Base-by-base conservation (phyloP, 1,140 invertebrate genomes). In the Papilio dardanus region DNA sequence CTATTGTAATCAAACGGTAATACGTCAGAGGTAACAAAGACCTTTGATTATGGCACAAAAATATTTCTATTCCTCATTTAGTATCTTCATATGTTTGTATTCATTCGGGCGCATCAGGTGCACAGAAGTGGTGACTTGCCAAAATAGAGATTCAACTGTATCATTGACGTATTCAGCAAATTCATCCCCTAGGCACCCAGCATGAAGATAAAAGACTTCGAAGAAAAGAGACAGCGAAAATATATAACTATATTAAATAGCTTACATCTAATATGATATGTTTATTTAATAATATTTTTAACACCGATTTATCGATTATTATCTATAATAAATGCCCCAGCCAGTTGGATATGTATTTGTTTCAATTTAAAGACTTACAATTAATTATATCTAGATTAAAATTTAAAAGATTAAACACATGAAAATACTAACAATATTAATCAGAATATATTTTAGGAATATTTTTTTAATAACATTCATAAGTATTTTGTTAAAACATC, bases 271-370 rank as follows among this genome's bases (percentile, higher is more conserved):
- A 74, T 69, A 84, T 86, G 81, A 83, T 86, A 85, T 86, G 81
- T 84, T 80, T 80, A 74, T 68, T 78, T 80, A 76, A 81, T 80
- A 82, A 77, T 71, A 84, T 76, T 82, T 86, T 84, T 86, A 89
- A 88, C 87, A 89, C 82, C 86, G 77, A 90, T 89, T 84, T 77
- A 86, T 79, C 78, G 71, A 78, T 81, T 81, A 83, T 58, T 28
- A 58, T 74, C 76, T 83, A 85, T 73, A 82, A 79, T 90, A 90
- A 90, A 91, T 93, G 89, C 90, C 90, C 86, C 91, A 92, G 90
- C 91, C 91, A 92, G 86, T 80, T 76, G 77, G 88, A 92, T 92
- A 91, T 91, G 88, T 92, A 89, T 89, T 85, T 81, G 86, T 92
- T 88, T 88, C 84, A 84, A 85, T 86, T 79, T 85, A 80, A 90